Percentiles rank a stretch among this genome's conserved stretches.
These are phyloP conservation scores for Cherax quadricarinatus DNA, from an alignment of 1,140 invertebrate species.

Conservation along the genomic window DNA sequence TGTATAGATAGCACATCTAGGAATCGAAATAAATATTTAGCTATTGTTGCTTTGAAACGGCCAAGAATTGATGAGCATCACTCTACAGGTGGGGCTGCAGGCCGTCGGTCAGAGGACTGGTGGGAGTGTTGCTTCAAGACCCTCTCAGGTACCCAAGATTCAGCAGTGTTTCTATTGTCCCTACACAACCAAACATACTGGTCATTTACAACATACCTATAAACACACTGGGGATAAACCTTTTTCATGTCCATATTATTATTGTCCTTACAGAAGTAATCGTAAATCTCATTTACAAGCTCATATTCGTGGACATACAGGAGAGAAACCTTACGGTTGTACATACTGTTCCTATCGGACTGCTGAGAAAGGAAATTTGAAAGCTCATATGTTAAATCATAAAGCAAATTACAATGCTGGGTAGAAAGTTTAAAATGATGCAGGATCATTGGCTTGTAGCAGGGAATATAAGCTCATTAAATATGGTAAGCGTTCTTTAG, in stretches of 20 bases:
- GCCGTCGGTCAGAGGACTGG: slow-evolving; percentile 36
- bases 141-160: slow-evolving; percentile 27
- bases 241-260: slow-evolving; percentile 43
- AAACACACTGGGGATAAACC: slow-evolving; percentile 63
- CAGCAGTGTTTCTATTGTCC: slow-evolving; percentile 58
- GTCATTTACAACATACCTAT: slow-evolving; percentile 77
- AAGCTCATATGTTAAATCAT: slow-evolving; percentile 41
- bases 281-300: slow-evolving; percentile 45
- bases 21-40: neutral
- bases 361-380: slow-evolving; percentile 40
- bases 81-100: slow-evolving; percentile 52
- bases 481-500: no score
- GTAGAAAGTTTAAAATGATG: no score
- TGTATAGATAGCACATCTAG: no score
- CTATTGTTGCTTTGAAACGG: neutral
- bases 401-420: neutral
- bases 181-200: slow-evolving; percentile 59
- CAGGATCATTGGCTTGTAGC: no score
- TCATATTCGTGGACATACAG: slow-evolving; percentile 75
- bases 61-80: slow-evolving; percentile 16
- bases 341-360: slow-evolving; percentile 36
- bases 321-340: slow-evolving; percentile 80
- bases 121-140: slow-evolving; percentile 4
- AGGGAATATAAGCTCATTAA: no score
- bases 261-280: slow-evolving; percentile 59